Base-by-base conservation (phyloP, 2,888 invertebrate species). In the Megamerina dolium region DNA sequence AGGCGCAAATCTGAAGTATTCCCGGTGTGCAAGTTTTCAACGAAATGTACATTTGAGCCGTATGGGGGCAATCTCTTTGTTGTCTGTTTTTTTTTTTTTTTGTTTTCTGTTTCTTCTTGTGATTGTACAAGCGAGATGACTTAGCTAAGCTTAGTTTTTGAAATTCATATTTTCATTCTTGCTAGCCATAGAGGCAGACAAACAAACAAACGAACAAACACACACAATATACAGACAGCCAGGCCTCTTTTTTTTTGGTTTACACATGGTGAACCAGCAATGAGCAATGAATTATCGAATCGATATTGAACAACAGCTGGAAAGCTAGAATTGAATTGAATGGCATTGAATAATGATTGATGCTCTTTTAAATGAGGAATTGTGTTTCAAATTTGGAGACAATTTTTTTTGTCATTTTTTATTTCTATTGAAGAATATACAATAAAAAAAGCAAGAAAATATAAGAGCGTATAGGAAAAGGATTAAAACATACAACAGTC, bases 11-110 rank as follows among this genome's bases (percentile, higher is more conserved):
- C 64, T 62, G 58, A n/a, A n/a, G n/a, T n/a, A 58, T 59, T 60
- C 65, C 65, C 58, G 65, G 63, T 53, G 62, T 55, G 65, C 59
- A 56, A 52, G 59, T 60, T 62, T 62, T 62, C 62, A 63, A 55
- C 62, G 61, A 63, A 60, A 48, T 51, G 50, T 59, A 45, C 46
- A 46, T 45, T 34, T 30, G 37, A 45, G 44, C 48, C 31, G 48
- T 44, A 48, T 46, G 50, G 46, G 50, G 50, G n/a, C n/a, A n/a
- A n/a, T n/a, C n/a, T n/a, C n/a, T n/a, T n/a, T n/a, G n/a, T n/a
- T n/a, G n/a, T n/a, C n/a, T 45, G 41, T 30, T 20, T 17, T 16
- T 16, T 33, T 3, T 33, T 33, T 27, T 27, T 3, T n/a, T 3
- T 5, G 12, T 18, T 37, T 35, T 18, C 13, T 8, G n/a, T 16